Percentiles rank a stretch among this genome's conserved stretches.
Evolutionary conservation across 2,113 vertebrate species (phyloP).

Genomic region (Anolis sagrei): DNA sequence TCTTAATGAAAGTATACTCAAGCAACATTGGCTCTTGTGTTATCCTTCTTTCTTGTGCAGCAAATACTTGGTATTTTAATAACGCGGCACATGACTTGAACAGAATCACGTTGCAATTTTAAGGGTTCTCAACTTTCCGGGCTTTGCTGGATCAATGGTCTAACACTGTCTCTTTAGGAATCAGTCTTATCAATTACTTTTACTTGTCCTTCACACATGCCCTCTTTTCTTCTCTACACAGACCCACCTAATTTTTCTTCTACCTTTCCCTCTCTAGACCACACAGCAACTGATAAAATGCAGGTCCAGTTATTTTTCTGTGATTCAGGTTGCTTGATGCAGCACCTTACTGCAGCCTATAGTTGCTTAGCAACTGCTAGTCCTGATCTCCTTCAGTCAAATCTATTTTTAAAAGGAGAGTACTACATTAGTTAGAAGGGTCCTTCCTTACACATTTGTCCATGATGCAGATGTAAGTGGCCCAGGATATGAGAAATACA

Average conservation of each 20-base stretch:
- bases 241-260: neutral
- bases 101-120: neutral
- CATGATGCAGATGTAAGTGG: too few species aligned
- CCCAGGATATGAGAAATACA: neutral
- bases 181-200: neutral
- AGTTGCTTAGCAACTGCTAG: conserved; percentile 15
- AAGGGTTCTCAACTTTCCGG: neutral
- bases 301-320: neutral
- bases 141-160: neutral
- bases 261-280: neutral
- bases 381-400: neutral
- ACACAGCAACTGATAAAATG: neutral
- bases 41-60: neutral
- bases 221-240: neutral
- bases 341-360: neutral
- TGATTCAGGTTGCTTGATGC: neutral
- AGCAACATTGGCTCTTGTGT: neutral
- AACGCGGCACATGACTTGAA: neutral
- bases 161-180: neutral
- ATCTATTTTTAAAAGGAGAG: neutral
- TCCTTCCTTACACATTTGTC: too few species aligned
- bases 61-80: neutral
- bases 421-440: neutral
- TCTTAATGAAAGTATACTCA: neutral
- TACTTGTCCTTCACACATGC: neutral